phyloP scores from a whole-genome alignment of 2,113 vertebrate genomes.

The Notothenia coriiceps region DNA sequence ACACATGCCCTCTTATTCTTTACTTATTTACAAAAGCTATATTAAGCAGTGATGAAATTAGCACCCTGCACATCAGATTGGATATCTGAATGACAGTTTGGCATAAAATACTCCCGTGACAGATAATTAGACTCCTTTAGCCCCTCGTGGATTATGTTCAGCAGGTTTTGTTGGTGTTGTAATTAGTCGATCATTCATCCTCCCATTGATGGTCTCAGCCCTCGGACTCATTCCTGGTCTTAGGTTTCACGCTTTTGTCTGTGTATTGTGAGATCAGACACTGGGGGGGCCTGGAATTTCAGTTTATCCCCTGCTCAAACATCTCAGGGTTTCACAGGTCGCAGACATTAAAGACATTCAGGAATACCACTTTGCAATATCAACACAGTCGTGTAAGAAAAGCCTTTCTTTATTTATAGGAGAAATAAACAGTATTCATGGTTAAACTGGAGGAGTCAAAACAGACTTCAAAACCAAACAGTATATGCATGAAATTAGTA shows the following conservation, averaged over 20 bases:
- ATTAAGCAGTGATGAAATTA: slow-evolving; percentile 30
- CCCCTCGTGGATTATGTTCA: slow-evolving; percentile 57
- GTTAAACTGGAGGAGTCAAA: neutral
- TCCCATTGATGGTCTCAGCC: slow-evolving; percentile 56
- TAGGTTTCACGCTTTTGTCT: slow-evolving; percentile 71
- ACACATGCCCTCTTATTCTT: neutral
- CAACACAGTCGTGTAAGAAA: neutral
- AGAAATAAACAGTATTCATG: neutral
- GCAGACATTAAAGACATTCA: neutral
- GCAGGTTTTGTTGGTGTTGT: slow-evolving; percentile 65
- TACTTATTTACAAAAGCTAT: slow-evolving; percentile 35
- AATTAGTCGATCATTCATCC: slow-evolving; percentile 68
- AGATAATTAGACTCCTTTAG: slow-evolving; percentile 45
- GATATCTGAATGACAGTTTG: slow-evolving; percentile 22
- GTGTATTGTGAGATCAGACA: slow-evolving; percentile 51
- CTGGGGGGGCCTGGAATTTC: slow-evolving; percentile 53
- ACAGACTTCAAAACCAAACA: neutral
- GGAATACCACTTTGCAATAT: neutral
- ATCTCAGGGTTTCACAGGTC: slow-evolving; percentile 23
- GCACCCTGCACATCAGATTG: slow-evolving; percentile 11
- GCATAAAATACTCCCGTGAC: slow-evolving; percentile 6
- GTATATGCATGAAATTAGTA: neutral
- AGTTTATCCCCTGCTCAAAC: slow-evolving; percentile 34
- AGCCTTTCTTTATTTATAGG: neutral
- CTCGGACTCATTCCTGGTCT: slow-evolving; percentile 48